Evolutionary conservation across 2,888 invertebrate genomes (phyloP), one percentile per base, ranked within the genome.

Genomic region (Dastarcus helophoroides): DNA sequence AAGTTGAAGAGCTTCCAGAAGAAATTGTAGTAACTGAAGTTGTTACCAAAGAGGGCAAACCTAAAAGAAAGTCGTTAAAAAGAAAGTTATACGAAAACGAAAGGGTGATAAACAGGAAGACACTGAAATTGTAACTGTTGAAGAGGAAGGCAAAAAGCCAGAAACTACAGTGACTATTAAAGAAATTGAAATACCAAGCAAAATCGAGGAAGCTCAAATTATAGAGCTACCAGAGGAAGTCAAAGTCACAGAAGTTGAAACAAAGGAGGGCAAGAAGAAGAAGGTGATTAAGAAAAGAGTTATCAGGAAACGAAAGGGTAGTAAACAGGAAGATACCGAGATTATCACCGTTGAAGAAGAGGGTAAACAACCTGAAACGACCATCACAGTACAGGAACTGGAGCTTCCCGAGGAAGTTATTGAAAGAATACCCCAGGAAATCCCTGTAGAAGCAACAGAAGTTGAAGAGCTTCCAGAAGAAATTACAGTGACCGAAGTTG

Each of bases 231-330:
- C 56, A 5, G 53, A 54, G 38, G 42, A 46, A 31, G 35, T 40
- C 17, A 33, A 43, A 26, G 35, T 46, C 5, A 40, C 36, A n/a
- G 40, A 42, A 38, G 32, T 38, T 4, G 34, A 42, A 39, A 46
- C 43, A 38, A 40, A 39, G 35, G 46, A 2, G 46, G 49, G 38
- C 26, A 33, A 6, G 33, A 58, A 41, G 37, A 53, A 45, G 35
- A 51, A 30, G 39, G 43, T 31, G 8, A 48, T 51, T 7, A 63
- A 56, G 40, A 60, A 54, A 23, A 46, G 52, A 31, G 44, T 50
- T 4, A 53, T 60, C 22, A 52, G 53, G 35, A 59, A 56, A 41
- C 51, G 47, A 4, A 51, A 53, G 32, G 58, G 56, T 24, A 46
- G 40, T 11, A 51, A 51, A 39, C 36, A 56, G 34, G 59, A 61